These are phyloP conservation scores for Drosophila seguyi DNA, from an alignment of 1,140 invertebrate genomes.

Conservation along the genomic window DNA sequence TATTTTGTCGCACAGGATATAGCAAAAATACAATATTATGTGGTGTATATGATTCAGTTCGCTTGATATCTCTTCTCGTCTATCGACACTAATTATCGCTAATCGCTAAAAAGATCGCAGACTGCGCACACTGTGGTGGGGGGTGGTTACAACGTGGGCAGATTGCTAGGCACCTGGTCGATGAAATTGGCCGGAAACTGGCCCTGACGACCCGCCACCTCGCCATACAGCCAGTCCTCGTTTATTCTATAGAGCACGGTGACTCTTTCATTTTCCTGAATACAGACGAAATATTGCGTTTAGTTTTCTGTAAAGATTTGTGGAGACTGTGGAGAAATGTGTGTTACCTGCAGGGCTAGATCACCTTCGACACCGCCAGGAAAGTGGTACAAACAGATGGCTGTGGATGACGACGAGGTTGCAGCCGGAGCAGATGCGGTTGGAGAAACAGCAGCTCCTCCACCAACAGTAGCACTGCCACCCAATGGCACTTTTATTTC, in stretches of 20 bases:
- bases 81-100: slow-evolving; percentile 37
- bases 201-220: slow-evolving; percentile 88
- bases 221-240: slow-evolving; percentile 93
- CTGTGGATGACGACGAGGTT: slow-evolving; percentile 60
- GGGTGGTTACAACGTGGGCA: slow-evolving; percentile 67
- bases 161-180: slow-evolving; percentile 86
- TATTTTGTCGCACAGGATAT: slow-evolving; percentile 45
- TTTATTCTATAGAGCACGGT: slow-evolving; percentile 90
- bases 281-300: not conserved
- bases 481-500: slow-evolving; percentile 90
- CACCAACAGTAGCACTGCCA: slow-evolving; percentile 61
- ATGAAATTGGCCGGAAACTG: slow-evolving; percentile 94
- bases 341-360: slow-evolving; percentile 86
- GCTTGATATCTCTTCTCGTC: slow-evolving; percentile 49
- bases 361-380: slow-evolving; percentile 88
- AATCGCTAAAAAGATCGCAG: slow-evolving; percentile 16
- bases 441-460: slow-evolving; percentile 18
- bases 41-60: slow-evolving; percentile 69
- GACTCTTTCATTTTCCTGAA: slow-evolving; percentile 88
- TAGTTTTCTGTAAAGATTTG: not conserved
- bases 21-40: slow-evolving; percentile 56
- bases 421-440: slow-evolving; percentile 31
- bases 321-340: not conserved
- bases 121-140: not conserved
- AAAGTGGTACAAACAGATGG: slow-evolving; percentile 88